Base-by-base conservation (phyloP, 2,797 vertebrate species). In the Gambelia wislizenii region DNA sequence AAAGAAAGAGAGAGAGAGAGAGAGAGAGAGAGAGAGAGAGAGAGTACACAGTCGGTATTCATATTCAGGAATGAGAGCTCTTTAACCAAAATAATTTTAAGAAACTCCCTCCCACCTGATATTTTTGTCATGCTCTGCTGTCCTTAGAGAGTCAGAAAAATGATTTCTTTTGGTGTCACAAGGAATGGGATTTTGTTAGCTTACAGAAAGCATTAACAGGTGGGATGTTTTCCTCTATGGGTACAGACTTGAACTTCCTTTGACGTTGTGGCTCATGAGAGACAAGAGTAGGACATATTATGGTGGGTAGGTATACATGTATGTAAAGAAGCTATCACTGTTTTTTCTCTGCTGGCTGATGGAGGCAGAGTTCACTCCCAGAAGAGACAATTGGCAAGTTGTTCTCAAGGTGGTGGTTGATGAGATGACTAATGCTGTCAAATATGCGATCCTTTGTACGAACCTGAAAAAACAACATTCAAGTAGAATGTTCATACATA, bases 361-460 rank as follows among this genome's bases (percentile, higher is more conserved):
- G 98, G 93, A 99, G 98, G 95, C 98, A 99, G 93, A 99, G 98
- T 98, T 99, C 98, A 84, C 98, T 99, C 93, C 98, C 99, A 0
- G 99, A 98, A 20, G 99, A 99, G 91, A 99, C 96, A 85, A 99
- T 99, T 33, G 99, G 99, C 96, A 99, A 98, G 95, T 97, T 98
- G 97, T 99, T 99, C 96, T 99, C 97, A 89, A 99, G 98, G 90
- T 99, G 99, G 96, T 99, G 98, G 94, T 98, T 98, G 96, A 99
- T 99, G 90, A 99, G 98, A 94, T 99, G 99, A 95, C 98, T 98
- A 95, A 99, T 99, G 97, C 98, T 99, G 96, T 99, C 98, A 93
- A 99, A 99, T 93, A 99, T 95, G 94, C 98, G 98, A 96, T 99
- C 99, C 97, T 99, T 99, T 70, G 99, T 99, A 95, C 99, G 98